Base-by-base conservation (phyloP, 2,888 invertebrate genomes). In the Osmoderma eremita region DNA sequence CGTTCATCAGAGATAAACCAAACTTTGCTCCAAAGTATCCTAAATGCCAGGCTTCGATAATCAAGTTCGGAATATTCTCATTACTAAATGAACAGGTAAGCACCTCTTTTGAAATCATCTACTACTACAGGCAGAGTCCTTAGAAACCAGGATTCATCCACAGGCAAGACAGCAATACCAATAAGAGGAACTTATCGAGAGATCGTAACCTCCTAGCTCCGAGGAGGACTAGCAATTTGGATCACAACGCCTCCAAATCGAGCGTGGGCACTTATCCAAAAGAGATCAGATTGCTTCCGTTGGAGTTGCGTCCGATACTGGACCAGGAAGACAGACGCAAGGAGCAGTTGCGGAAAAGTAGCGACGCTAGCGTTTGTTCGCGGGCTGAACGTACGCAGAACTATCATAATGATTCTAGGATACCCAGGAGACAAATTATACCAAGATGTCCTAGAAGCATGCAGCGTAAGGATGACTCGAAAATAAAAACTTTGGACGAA, bases 241-340 rank as follows among this genome's bases (percentile, higher is more conserved):
- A 65, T 20, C 42, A 61, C 20, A 64, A 64, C 22, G 51, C 64
- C 39, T 48, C 15, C 22, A 68, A 38, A 24, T 68, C 65, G 4
- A 58, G 65, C 51, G 24, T 68, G 10, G 68, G 65, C 13, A 65
- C 51, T 10, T 51, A 65, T 53, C 61, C 68, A 2, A 65, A 61
- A 20, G 68, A 68, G 22, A 61, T 65, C 13, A 58, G 53, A 22
- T 30, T 68, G n/a, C 53, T 51, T 18, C 68, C 68, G 13, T 61
- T 65, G 12, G 68, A 68, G 24, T 30, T 68, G 36, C 61, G 68
- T 38, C 68, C 68, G 1, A 41, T 68, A 17, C n/a, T 68, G 1
- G 51, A 68, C 15, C 30, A 68, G 12, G 63, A 67, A 24, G 24
- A 36, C 8, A 53, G 36, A 15, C 38, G 51, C 3, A 63, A 51